Evolutionary conservation across 2,113 vertebrate genomes (phyloP), one percentile per base, ranked within the genome.

Genomic region (Collichthys lucidus): DNA sequence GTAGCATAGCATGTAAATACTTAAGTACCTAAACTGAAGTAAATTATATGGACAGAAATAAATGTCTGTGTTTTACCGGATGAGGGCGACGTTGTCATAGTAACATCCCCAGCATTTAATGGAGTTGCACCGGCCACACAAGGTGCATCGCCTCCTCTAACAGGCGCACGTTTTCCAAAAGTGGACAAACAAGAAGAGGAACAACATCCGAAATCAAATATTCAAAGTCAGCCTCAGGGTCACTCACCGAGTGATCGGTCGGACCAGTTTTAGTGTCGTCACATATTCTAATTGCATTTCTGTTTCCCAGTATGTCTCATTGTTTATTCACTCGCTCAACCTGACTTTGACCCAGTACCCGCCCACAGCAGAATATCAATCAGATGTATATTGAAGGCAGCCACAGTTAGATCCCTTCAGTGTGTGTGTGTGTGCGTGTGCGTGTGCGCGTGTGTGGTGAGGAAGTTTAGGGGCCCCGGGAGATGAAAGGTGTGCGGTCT

Each of bases 371-470:
- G 47, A 62, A 78, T 66, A 62, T 80, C 84, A 69, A 69, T 66
- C 52, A 74, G 71, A 86, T 88, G 90, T 80, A 69, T 89, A 89
- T 88, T 87, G 66, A 71, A 70, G 24, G 62, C 74, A 84, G 85
- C 78, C 85, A 35, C 85, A 35, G 82, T 76, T 82, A 68, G 65
- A 73, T 86, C 67, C 74, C 74, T 61, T 78, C 79, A 77, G 35
- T 42, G 52, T n/a, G 70, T 26, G 57, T 16, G 26, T n/a, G 29
- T 4, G 29, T 15, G n/a, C n/a, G n/a, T n/a, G 76, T 12, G 83
- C 42, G 72, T 16, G 52, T 11, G 62, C 44, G 79, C 6, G 42
- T 42, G 72, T 20, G 78, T 35, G 31, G 19, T 20, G 57, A 56
- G 66, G 61, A 31, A 19, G 31, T 70, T 88, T 61, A 77, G 69